These are phyloP conservation scores for Caenorhabditis briggsae DNA, from an alignment of 1,140 invertebrate genomes.

Conservation along the genomic window DNA sequence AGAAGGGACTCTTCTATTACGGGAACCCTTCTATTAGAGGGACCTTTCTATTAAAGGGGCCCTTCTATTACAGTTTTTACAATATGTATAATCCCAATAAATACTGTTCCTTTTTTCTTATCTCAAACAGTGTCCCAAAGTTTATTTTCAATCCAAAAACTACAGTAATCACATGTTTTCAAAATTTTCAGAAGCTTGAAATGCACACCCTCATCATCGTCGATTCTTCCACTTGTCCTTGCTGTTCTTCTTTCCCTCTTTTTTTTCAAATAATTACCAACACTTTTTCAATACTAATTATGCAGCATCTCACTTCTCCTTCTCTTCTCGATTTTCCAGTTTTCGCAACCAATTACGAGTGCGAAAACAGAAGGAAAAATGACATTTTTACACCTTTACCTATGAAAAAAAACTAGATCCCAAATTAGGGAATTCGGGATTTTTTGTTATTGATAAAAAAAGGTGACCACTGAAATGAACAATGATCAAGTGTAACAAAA, in stretches of 20 bases:
- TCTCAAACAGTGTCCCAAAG: too few relatives aligned
- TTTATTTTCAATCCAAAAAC: too few relatives aligned
- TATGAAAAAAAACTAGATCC: slow-evolving; percentile 7
- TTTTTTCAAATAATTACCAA: slow-evolving; percentile 19
- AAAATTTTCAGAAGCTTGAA: neutral
- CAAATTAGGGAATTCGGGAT: neutral
- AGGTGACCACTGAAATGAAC: neutral
- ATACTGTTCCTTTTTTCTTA: too few relatives aligned
- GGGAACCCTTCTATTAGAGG: too few relatives aligned
- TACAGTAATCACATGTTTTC: neutral
- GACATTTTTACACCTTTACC: slow-evolving; percentile 4
- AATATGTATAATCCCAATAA: too few relatives aligned
- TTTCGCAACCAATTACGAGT: slow-evolving; percentile 16
- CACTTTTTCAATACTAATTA: slow-evolving; percentile 26
- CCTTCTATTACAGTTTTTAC: too few relatives aligned
- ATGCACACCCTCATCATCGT: too few relatives aligned
- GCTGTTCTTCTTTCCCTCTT: neutral
- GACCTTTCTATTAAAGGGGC: too few relatives aligned
- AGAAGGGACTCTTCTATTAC: too few relatives aligned
- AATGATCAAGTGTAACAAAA: neutral
- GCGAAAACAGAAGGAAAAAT: neutral
- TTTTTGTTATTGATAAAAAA: neutral
- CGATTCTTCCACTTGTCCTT: neutral
- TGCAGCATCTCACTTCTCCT: neutral
- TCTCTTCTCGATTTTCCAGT: neutral